Percentiles rank a stretch among this genome's conserved stretches.
These are phyloP conservation scores for Ptychobarbus kaznakovi DNA, from an alignment of 2,797 vertebrate species.

Conservation along the genomic window DNA sequence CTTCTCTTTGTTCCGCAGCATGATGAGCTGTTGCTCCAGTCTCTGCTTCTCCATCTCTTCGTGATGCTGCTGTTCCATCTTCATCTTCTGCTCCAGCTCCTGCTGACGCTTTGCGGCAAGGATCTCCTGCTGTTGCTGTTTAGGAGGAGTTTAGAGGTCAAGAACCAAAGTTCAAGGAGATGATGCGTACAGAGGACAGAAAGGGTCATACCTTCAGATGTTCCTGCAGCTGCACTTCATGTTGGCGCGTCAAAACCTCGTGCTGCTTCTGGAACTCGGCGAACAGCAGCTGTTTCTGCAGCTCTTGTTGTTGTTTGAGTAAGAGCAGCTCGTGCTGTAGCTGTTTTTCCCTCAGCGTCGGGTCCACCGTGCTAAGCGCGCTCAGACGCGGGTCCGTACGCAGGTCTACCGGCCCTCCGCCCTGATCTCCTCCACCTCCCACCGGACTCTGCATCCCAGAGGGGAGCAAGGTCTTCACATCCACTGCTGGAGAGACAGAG, in stretches of 20 bases:
- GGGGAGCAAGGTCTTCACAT: conserved; percentile 87
- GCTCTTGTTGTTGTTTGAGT: conserved; percentile 95
- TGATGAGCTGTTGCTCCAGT: conserved; percentile 89
- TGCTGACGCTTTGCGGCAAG: conserved; percentile 91
- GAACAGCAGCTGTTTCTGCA: conserved; percentile 96
- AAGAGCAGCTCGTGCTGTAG: conserved; percentile 91
- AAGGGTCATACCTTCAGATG: conserved; percentile 86
- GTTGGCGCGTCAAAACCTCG: conserved; percentile 91
- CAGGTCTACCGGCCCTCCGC: conserved; percentile 83
- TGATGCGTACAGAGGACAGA: neutral
- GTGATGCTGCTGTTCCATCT: conserved; percentile 89
- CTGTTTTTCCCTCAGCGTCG: conserved; percentile 86
- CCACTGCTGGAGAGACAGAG: conserved; percentile 74
- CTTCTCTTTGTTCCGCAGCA: conserved; percentile 84
- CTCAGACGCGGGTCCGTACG: conserved; percentile 77
- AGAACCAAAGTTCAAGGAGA: conserved; percentile 35
- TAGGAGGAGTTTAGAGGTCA: conserved; percentile 32
- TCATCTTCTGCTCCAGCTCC: conserved; percentile 93
- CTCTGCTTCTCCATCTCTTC: conserved; percentile 94
- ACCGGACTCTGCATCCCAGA: conserved; percentile 88
- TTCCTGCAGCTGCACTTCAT: conserved; percentile 94
- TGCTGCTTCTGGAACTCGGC: conserved; percentile 98
- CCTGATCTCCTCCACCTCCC: conserved; percentile 71
- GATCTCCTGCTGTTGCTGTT: conserved; percentile 94
- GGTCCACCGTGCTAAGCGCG: conserved; percentile 74